These are phyloP conservation scores for Xerus rutilus DNA, from an alignment of 2,797 vertebrate genomes.

Conservation along the genomic window DNA sequence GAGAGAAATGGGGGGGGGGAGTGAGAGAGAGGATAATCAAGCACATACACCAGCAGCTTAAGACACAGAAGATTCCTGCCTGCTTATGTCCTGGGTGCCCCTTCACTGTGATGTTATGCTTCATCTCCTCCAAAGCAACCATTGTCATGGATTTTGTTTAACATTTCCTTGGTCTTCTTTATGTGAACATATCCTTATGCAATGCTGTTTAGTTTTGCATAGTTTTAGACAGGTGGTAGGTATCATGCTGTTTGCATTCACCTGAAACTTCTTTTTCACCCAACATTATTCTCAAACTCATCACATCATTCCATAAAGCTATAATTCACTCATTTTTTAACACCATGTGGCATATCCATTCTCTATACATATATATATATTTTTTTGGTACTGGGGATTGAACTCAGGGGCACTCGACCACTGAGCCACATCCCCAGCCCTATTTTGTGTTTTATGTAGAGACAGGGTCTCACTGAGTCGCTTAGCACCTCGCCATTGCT, in stretches of 20 bases:
- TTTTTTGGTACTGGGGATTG: no score
- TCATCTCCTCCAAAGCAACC: background rate
- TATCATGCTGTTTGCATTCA: background rate
- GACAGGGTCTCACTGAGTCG: no score
- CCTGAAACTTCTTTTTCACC: background rate
- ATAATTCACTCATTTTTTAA: background rate
- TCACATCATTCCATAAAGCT: background rate
- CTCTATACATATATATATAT: background rate
- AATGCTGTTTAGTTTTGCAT: background rate
- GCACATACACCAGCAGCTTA: background rate
- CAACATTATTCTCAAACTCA: background rate
- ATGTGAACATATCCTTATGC: no score
- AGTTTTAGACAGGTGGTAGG: no score
- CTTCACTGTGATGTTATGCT: background rate
- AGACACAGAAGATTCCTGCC: background rate
- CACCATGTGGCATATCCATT: background rate
- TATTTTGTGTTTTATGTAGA: no score
- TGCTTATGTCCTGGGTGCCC: rapidly evolving
- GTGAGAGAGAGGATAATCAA: background rate
- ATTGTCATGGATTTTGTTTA: background rate
- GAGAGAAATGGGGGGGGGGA: background rate
- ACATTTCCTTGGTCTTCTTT: background rate
- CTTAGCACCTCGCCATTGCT: no score
- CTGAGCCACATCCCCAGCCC: no score
- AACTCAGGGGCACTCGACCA: no score